Evolutionary conservation across 1,140 invertebrate genomes (phyloP).

Genomic region (Ctenoplectra terminalis): DNA sequence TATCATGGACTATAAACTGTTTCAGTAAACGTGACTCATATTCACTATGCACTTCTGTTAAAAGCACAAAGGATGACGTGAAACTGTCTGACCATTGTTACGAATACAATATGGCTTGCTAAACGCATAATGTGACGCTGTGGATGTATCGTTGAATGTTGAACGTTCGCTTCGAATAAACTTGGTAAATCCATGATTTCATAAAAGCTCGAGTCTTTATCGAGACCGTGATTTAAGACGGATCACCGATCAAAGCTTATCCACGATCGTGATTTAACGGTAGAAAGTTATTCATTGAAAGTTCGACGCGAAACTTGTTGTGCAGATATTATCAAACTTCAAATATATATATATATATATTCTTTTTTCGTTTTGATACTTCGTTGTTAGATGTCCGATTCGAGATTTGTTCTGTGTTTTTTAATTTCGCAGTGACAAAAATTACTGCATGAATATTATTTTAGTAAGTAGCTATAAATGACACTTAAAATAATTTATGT

Average conservation of each 20-base stretch:
- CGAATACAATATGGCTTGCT: constrained; percentile 26
- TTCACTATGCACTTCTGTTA: background rate
- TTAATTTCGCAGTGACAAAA: too few relatives aligned
- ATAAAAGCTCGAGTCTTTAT: constrained; percentile 24
- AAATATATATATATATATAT: too few relatives aligned
- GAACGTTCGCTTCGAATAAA: constrained; percentile 27
- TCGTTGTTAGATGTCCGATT: too few relatives aligned
- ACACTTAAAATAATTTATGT: too few relatives aligned
- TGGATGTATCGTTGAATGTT: background rate
- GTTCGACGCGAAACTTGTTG: too few relatives aligned
- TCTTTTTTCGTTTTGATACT: background rate
- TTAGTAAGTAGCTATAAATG: too few relatives aligned
- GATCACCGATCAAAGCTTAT: constrained; percentile 37
- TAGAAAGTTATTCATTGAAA: background rate
- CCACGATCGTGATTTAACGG: background rate
- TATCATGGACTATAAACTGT: background rate
- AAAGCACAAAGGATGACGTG: constrained; percentile 12
- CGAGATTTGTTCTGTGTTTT: too few relatives aligned
- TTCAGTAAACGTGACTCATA: background rate
- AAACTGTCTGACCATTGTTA: constrained; percentile 21
- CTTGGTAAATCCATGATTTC: constrained; percentile 35
- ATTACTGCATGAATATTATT: too few relatives aligned
- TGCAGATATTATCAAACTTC: too few relatives aligned
- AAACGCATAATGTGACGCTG: constrained; percentile 22
- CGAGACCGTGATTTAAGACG: constrained; percentile 10